These are phyloP conservation scores for Chionodraco myersi DNA, from an alignment of 2,113 vertebrate species.

Conservation along the genomic window DNA sequence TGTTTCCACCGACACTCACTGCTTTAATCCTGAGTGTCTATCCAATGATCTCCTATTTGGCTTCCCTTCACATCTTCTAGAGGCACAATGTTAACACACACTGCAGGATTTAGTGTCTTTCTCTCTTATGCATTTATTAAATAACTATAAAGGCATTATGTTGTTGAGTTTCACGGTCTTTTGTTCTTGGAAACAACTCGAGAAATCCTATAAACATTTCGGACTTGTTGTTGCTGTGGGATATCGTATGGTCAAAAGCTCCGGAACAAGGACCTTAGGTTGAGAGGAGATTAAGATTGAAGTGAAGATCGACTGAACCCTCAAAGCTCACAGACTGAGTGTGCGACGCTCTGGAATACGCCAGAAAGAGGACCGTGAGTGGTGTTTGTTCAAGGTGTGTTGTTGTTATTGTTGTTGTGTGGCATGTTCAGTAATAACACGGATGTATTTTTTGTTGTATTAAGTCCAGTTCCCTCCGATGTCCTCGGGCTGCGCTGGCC, in stretches of 20 bases:
- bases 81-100: no score
- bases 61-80: no score
- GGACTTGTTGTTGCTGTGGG: not conserved
- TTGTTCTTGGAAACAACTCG: no score
- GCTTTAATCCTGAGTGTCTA: no score
- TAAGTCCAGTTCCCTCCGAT: slow-evolving; percentile 4
- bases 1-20: no score
- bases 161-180: no score
- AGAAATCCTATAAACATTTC: no score
- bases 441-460: not conserved
- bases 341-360: not conserved
- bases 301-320: not conserved
- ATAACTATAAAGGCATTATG: no score
- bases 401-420: not conserved
- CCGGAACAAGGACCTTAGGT: not conserved
- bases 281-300: not conserved
- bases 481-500: slow-evolving; percentile 16
- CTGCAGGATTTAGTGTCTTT: no score
- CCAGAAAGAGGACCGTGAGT: not conserved
- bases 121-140: no score
- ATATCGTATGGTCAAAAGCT: not conserved
- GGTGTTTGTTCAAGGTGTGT: not conserved
- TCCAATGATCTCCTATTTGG: no score
- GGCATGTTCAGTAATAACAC: not conserved
- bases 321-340: not conserved